Evolutionary conservation across 2,113 vertebrate species (phyloP).

Genomic region (Chloebia gouldiae): DNA sequence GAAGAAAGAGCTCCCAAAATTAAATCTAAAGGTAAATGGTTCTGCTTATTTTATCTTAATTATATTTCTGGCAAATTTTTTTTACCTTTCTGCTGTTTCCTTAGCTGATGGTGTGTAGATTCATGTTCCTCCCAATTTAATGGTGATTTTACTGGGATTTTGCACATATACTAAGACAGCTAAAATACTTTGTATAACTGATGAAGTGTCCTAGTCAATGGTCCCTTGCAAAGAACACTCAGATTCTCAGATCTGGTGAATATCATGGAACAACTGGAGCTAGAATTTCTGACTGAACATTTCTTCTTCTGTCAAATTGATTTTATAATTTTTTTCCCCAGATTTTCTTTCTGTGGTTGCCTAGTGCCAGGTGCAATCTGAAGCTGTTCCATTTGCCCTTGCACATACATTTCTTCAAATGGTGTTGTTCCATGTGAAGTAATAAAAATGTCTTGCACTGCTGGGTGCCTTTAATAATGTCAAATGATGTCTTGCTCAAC

Average conservation of each 20-base stretch:
- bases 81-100: background rate
- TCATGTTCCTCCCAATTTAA: background rate
- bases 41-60: background rate
- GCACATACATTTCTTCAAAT: background rate
- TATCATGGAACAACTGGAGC: background rate
- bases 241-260: background rate
- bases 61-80: background rate
- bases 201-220: background rate
- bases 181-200: background rate
- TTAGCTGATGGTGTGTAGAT: background rate
- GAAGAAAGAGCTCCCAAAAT: background rate
- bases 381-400: background rate
- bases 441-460: background rate
- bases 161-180: background rate
- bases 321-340: background rate
- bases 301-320: background rate
- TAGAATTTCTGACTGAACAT: background rate
- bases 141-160: background rate
- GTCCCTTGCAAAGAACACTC: background rate
- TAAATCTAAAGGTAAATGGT: background rate
- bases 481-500: background rate
- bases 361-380: background rate
- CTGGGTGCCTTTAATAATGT: background rate
- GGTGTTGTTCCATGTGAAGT: rapidly evolving
- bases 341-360: background rate